Conservation (phyloP, 2,888 invertebrate genomes). For the Lordiphosa andalusiaca region DNA sequence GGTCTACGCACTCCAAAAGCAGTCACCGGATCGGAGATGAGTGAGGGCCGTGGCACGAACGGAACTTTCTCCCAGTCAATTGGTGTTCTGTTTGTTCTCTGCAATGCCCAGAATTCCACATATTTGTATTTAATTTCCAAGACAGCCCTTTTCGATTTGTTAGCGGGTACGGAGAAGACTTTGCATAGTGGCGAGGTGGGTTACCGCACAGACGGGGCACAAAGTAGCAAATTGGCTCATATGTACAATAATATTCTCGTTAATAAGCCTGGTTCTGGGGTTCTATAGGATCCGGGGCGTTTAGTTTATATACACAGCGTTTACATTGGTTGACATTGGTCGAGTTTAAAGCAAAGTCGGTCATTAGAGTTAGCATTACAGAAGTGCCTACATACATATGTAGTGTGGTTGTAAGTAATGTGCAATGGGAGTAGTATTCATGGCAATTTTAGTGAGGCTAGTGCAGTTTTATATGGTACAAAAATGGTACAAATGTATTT, state of each 20-base stretch:
- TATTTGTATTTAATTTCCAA: constrained; percentile 41
- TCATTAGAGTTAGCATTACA: constrained; percentile 2
- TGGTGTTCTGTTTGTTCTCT: constrained; percentile 81
- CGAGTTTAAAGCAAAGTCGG: background rate
- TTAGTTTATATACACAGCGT: constrained; percentile 32
- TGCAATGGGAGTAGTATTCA: constrained; percentile 26
- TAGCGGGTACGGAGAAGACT: constrained; percentile 24
- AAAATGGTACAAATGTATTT: constrained; percentile 10
- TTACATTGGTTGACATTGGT: constrained; percentile 1
- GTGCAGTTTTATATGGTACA: constrained; percentile 3
- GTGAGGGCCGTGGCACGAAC: constrained; percentile 91
- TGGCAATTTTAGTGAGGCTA: background rate
- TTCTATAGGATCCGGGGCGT: constrained; percentile 14
- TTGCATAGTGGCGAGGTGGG: constrained; percentile 30
- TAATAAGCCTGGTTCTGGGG: constrained; percentile 38
- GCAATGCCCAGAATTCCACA: constrained; percentile 77
- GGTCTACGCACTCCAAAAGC: constrained; percentile 87
- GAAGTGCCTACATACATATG: constrained; percentile 33
- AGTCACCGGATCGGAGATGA: constrained; percentile 91
- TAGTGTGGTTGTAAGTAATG: constrained; percentile 64
- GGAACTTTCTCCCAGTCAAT: constrained; percentile 95
- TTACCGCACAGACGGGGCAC: constrained; percentile 24
- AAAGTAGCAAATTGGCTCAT: constrained; percentile 11
- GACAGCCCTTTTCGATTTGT: constrained; percentile 44
- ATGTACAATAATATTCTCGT: constrained; percentile 21